A percentile compares a stretch with the other conserved stretches of the same genome.
Evolutionary conservation across 30 jellyfish, hydroid and myxozoan species (phyloP).

Genomic region (Chrysaora quinquecirrha): DNA sequence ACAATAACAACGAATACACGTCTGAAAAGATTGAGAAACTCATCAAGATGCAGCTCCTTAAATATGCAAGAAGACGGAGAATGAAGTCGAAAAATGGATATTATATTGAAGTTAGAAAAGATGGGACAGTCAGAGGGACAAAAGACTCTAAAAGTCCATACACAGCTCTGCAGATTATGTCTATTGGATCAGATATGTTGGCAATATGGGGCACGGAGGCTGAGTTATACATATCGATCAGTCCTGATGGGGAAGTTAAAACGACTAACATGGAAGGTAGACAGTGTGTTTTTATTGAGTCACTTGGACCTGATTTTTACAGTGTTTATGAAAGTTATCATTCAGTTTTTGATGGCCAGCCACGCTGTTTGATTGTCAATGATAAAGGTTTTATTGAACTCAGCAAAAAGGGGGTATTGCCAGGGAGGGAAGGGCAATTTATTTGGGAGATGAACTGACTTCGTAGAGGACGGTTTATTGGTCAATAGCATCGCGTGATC

Average conservation of each 20-base stretch:
- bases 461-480: too few relatives aligned
- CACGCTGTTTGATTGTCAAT: constrained; percentile 77
- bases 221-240: constrained; percentile 84
- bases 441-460: constrained; percentile 88
- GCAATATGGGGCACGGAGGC: constrained; percentile 99
- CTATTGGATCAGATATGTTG: constrained; percentile 98
- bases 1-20: constrained; percentile 45
- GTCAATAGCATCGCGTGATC: too few relatives aligned
- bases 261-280: constrained; percentile 94
- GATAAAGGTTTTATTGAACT: constrained; percentile 65
- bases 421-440: constrained; percentile 86
- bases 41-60: constrained; percentile 79
- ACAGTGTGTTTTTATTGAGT: constrained; percentile 93
- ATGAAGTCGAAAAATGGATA: constrained; percentile 84
- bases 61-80: constrained; percentile 92
- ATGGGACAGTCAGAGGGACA: constrained; percentile 93
- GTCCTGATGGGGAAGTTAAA: constrained; percentile 77
- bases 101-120: constrained; percentile 84
- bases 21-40: constrained; percentile 84
- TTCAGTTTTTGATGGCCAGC: constrained; percentile 88
- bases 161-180: constrained; percentile 88
- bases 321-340: constrained; percentile 88
- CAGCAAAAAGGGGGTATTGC: constrained; percentile 55
- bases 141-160: constrained; percentile 81
- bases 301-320: constrained; percentile 84